Evolutionary conservation across 2,797 vertebrate genomes (phyloP).

Genomic region (Liasis olivaceus): DNA sequence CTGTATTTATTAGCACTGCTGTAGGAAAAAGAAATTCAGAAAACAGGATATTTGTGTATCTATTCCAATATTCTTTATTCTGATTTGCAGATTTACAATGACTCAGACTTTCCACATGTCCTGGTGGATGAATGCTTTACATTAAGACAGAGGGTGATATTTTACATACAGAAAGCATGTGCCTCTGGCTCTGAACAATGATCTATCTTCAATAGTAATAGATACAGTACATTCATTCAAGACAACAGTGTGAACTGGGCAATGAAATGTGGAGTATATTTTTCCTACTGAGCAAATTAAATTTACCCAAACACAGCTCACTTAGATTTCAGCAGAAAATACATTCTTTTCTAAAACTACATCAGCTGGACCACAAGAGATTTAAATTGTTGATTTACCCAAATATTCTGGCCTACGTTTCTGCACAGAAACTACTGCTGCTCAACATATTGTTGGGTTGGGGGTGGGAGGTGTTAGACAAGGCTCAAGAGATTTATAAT

Average conservation of each 20-base stretch:
- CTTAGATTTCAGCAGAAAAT: conserved; percentile 50
- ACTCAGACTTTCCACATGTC: neutral
- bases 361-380: conserved; percentile 12
- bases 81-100: neutral
- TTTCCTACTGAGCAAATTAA: conserved; percentile 56
- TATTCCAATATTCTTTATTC: neutral
- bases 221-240: neutral
- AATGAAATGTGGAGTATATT: conserved; percentile 50
- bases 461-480: no score
- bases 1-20: neutral
- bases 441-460: no score
- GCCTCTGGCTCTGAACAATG: neutral
- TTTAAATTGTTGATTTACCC: no score
- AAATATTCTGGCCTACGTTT: no score
- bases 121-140: neutral
- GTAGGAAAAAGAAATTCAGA: neutral
- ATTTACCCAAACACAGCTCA: conserved; percentile 58
- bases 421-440: no score
- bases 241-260: neutral
- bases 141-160: neutral
- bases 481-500: no score
- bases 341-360: conserved; percentile 54
- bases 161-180: neutral
- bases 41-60: neutral
- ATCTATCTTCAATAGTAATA: neutral